phyloP scores from a whole-genome alignment of 2,797 vertebrate species.

The Aythya fuligula region DNA sequence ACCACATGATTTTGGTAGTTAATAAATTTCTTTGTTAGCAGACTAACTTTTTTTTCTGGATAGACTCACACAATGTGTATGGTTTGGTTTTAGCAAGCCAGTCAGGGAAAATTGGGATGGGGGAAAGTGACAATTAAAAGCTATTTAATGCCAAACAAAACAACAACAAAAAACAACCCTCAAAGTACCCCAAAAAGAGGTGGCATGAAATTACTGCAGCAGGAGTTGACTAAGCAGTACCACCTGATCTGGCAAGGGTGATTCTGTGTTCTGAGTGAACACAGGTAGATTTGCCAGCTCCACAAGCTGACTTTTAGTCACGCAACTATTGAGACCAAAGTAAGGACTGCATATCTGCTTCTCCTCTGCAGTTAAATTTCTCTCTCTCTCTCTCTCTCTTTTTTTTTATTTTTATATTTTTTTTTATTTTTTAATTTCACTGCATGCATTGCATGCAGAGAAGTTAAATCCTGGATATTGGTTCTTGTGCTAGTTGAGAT shows the following conservation, averaged over 20 bases:
- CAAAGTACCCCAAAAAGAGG: background rate
- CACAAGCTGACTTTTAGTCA: background rate
- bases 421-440: too few relatives aligned
- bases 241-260: background rate
- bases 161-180: background rate
- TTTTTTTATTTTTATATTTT: background rate
- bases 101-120: background rate
- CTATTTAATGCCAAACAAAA: background rate
- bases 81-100: conserved; percentile 8
- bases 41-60: background rate
- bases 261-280: background rate
- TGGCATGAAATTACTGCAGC: background rate
- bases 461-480: background rate
- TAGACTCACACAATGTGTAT: background rate
- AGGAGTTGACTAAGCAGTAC: background rate
- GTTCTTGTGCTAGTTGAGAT: background rate
- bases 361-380: background rate
- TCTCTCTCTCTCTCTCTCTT: background rate
- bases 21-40: background rate
- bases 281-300: background rate
- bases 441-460: too few relatives aligned
- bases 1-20: background rate
- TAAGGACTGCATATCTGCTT: background rate
- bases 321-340: background rate
- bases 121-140: background rate